Evolutionary conservation across 2,888 invertebrate genomes (phyloP), one percentile per base, ranked within the genome.

Genomic region (Lycocerus yunnanus): DNA sequence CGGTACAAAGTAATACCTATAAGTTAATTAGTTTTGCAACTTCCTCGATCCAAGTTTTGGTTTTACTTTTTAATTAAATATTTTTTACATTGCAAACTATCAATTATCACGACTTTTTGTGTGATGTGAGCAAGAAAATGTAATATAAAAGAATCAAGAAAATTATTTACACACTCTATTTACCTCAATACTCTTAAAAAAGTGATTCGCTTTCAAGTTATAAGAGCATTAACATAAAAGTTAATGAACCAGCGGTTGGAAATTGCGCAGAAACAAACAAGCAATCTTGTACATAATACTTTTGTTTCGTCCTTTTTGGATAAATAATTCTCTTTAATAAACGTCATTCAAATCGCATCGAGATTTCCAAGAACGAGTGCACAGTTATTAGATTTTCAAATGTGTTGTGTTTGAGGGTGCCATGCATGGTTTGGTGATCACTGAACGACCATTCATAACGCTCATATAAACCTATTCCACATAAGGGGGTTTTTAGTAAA

Each of bases 341-440:
- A 58, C 27, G 16, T 58, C 58, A 58, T 27, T 43, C 15, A 66
- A 15, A 15, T 15, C 16, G 43, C 14, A 58, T 58, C 15, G 18
- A 20, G 18, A 16, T 71, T 71, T 66, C 71, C 59, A 66, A 59
- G 71, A 71, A 71, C 13, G 15, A 24, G 16, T 58, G 43, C 20
- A 20, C 14, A 65, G 15, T 21, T 66, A 71, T 71, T 71, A 71
- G 71, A 68, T 72, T 68, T 68, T 68, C 72, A 67, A 72, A 66
- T 61, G 67, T 67, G 72, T 24, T 67, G 68, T 61, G 18, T 72
- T 14, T 27, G 27, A 68, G 68, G 61, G 72, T 60, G 72, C 68
- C 68, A 59, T 61, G 72, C 72, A 61, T 72, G 67, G 72, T 15
- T 72, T 72, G 18, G 60, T 72, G 61, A 60, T 71, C 27, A 72